A percentile compares a stretch with the other conserved stretches of the same genome.
Evolutionary conservation across 2,797 vertebrate species (phyloP).

Genomic region (Falco concolor): DNA sequence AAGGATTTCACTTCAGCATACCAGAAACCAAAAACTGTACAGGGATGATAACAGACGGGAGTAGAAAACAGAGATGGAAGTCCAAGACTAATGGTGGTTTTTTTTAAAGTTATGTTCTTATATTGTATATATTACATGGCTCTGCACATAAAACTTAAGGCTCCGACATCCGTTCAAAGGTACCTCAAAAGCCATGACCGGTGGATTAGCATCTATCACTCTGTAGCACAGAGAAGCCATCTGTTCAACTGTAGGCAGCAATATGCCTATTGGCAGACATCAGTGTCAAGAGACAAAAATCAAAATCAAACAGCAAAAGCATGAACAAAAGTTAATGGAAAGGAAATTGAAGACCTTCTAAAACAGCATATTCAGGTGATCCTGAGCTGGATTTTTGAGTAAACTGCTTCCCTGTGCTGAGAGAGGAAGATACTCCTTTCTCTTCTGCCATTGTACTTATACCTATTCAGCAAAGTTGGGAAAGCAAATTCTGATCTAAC

Average conservation of each 20-base stretch:
- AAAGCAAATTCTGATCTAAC: background rate
- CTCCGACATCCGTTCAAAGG: background rate
- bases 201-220: background rate
- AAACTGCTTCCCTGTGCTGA: background rate
- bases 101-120: background rate
- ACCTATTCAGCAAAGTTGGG: background rate
- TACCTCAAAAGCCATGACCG: background rate
- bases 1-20: background rate
- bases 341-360: background rate
- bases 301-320: background rate
- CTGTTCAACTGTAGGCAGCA: background rate
- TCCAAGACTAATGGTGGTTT: background rate
- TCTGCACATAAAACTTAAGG: background rate
- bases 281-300: background rate
- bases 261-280: accelerated
- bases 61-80: background rate
- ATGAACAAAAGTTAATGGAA: background rate
- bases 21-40: background rate
- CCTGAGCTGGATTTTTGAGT: background rate
- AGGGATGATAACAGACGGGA: background rate
- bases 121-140: background rate
- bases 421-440: background rate
- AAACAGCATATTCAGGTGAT: background rate
- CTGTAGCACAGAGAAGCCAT: background rate
- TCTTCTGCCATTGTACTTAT: background rate